Evolutionary conservation across 2,113 vertebrate species (phyloP), one percentile per base, ranked within the genome.

Genomic region (Plotosus lineatus): DNA sequence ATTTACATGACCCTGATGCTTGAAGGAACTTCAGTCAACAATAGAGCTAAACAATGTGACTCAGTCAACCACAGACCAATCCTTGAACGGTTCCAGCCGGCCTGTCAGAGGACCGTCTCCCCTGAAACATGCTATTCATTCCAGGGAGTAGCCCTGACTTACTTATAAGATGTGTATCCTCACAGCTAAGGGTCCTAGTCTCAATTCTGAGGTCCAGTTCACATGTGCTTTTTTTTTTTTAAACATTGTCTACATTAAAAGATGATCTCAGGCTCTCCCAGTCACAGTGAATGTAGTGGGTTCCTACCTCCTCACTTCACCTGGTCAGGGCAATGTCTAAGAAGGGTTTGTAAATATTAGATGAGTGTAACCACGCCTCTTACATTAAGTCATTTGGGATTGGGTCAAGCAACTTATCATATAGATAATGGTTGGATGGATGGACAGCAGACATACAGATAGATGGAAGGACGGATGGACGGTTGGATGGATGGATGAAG

Each of bases 1-100:
- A 73, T 73, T 33, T 51, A 50, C 44, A 33, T 72, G 28, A 33
- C 12, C 15, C 44, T 10, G 46, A n/a, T 50, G n/a, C 44, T 15
- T 50, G 46, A 51, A 46, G 69, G 69, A 51, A 72, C 28, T 51
- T 51, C 28, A 48, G 26, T 72, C 69, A 72, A 23, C 69, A 72
- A 51, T 4, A 73, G 28, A 36, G 9, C n/a, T 51, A 26, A 21
- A 51, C 19, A 31, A 31, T 9, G 68, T 71, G 42, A 31, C 6
- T 46, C n/a, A 72, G 17, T 8, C 26, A 72, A 50, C 14, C 68
- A 50, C 26, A 72, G 44, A 44, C 66, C 12, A 69, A 7, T 71
- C 44, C 40, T 44, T 6, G n/a, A 5, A 26, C 21, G 21, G n/a
- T 28, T 28, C 26, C 40, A 69, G 66, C 26, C 26, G 33, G 23